Percentiles rank a stretch among this genome's conserved stretches.
Evolutionary conservation across 2,797 vertebrate species (phyloP).

Genomic region (Sarcophilus harrisii): DNA sequence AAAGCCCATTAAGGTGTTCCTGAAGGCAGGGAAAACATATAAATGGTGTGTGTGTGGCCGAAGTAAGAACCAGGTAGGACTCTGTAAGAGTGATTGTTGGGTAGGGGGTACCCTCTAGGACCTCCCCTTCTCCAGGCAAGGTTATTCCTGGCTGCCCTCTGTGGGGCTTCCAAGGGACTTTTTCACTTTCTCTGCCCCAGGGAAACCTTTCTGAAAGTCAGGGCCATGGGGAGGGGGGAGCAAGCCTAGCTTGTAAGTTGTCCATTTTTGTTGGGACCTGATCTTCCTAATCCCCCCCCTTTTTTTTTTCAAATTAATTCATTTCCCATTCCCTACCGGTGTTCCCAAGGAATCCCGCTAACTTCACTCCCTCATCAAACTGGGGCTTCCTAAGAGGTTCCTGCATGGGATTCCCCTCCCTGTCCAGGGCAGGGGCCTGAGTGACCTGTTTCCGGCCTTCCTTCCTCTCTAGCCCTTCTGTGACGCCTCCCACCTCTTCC

Average conservation of each 20-base stretch:
- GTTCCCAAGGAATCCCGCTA: not conserved
- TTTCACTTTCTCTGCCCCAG: not conserved
- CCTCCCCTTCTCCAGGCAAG: not conserved
- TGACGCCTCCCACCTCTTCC: constrained; percentile 88
- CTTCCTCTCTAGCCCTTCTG: constrained; percentile 89
- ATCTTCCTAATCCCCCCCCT: not conserved
- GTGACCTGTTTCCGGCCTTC: not conserved
- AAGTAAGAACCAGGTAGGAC: constrained; percentile 90
- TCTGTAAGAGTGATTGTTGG: not conserved
- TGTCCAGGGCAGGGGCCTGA: not conserved
- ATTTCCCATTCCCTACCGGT: not conserved
- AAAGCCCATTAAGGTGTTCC: constrained; percentile 87
- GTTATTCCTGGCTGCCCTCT: not conserved
- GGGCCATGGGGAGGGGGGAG: no score
- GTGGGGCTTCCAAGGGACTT: not conserved
- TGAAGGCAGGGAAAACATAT: constrained; percentile 88
- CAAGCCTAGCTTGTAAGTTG: not conserved
- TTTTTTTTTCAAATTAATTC: not conserved
- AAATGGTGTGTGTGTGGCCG: constrained; percentile 92
- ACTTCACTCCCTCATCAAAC: not conserved
- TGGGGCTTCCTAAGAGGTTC: not conserved
- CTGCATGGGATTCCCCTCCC: not conserved
- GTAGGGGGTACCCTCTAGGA: not conserved
- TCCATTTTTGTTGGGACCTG: not conserved
- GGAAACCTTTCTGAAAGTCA: not conserved